Evolutionary conservation across 2,888 invertebrate genomes (phyloP).

Genomic region (Agrilus mali): DNA sequence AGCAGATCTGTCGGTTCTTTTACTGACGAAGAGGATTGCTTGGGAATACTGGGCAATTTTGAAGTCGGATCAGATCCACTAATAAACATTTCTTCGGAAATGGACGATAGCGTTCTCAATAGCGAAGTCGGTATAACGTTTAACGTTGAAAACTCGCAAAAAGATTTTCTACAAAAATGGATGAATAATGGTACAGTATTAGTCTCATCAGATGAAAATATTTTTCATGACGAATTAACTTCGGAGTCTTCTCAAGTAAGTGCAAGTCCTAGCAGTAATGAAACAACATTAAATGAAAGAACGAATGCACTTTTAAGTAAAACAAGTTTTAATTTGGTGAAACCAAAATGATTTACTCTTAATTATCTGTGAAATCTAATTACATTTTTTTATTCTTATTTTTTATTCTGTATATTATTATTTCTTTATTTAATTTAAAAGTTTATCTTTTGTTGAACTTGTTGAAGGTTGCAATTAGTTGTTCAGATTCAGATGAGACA

Average conservation of each 20-base stretch:
- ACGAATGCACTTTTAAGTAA: conserved; percentile 30
- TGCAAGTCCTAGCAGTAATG: conserved; percentile 11
- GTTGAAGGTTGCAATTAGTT: too few species aligned
- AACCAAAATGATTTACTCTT: conserved; percentile 20
- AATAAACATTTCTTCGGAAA: conserved; percentile 13
- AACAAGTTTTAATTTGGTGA: conserved; percentile 33
- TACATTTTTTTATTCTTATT: not conserved
- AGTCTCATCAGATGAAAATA: conserved; percentile 23
- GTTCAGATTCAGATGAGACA: too few species aligned
- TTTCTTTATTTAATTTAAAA: too few species aligned
- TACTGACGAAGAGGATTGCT: conserved; percentile 18
- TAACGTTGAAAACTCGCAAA: conserved; percentile 13
- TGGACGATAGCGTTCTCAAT: not conserved
- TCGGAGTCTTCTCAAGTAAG: conserved; percentile 7
- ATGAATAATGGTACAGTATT: conserved; percentile 21
- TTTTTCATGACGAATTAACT: conserved; percentile 20
- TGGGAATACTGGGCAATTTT: conserved; percentile 13
- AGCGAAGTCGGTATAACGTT: conserved; percentile 5
- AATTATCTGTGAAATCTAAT: not conserved
- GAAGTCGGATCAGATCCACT: conserved; percentile 24
- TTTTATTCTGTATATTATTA: too few species aligned
- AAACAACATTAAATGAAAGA: conserved; percentile 23
- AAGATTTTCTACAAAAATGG: conserved; percentile 25
- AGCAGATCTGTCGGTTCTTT: conserved; percentile 26
- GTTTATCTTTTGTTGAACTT: too few species aligned